Base-by-base conservation (phyloP, 2,888 invertebrate genomes). In the Polydrusus tereticollis region DNA sequence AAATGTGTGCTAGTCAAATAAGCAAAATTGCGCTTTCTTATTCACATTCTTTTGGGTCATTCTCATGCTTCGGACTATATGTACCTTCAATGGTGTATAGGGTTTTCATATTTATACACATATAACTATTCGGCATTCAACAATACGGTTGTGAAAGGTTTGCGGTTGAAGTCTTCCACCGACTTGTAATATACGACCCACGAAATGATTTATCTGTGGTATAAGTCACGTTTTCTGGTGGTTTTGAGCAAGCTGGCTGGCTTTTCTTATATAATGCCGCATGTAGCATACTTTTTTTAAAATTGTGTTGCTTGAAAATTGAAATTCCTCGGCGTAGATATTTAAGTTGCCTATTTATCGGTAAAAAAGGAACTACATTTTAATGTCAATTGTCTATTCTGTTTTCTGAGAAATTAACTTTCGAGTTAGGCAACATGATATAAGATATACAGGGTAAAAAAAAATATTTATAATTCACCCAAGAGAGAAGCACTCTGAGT, bases 211-310 rank as follows among this genome's bases (percentile, higher is more conserved):
- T 47, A 47, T 47, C 21, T 10, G 21, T 47, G 47, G 2, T 47
- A 47, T 47, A 47, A 23, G 47, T 47, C 21, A 47, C 47, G 47
- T 47, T 47, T 41, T 3, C 47, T 16, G 21, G 47, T 21, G 47
- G 47, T 47, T 47, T 10, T 21, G 12, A 47, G 21, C 21, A 20
- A 21, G 21, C n/a, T 18, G 18, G 43, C 43, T 47, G 47, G 47
- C 21, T 47, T 47, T 47, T 47, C 47, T 12, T 47, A 10, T 21
- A 47, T 6, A 47, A 12, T 47, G 47, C 47, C 21, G 21, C 47
- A 47, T 23, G 47, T 21, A 12, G 21, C 47, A 47, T 23, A 12
- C 47, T 47, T 47, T 47, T 47, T 47, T 10, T 6, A 21, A 12
- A 21, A n/a, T 21, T 0, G n/a, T 47, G 23, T 47, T 47, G 21